A percentile compares a stretch with the other conserved stretches of the same genome.
phyloP scores from a whole-genome alignment of 2,113 vertebrate species.

The Perccottus glenii region DNA sequence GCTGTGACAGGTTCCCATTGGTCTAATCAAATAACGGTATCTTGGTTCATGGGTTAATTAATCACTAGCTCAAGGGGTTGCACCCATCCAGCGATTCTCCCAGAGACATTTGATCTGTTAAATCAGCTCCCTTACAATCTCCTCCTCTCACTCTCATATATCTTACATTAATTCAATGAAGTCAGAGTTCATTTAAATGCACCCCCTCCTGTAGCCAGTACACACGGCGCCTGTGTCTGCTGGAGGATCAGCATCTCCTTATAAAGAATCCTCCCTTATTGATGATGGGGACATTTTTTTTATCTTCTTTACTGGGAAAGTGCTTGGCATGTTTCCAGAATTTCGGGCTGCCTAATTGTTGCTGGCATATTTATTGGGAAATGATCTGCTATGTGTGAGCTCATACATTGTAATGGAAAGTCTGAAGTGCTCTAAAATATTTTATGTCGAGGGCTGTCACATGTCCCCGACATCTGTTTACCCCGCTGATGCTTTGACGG shows the following conservation, averaged over 20 bases:
- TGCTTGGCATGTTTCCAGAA: constrained; percentile 20
- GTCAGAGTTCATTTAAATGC: constrained; percentile 53
- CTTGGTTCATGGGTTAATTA: constrained; percentile 74
- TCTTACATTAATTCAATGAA: constrained; percentile 66
- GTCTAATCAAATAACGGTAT: constrained; percentile 72
- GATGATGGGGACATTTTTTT: constrained; percentile 4
- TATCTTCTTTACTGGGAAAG: constrained; percentile 5
- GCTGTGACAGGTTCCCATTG: constrained; percentile 60
- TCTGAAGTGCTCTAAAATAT: constrained; percentile 26
- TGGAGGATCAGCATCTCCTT: constrained; percentile 3
- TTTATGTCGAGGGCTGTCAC: constrained; percentile 21
- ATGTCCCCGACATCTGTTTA: constrained; percentile 17
- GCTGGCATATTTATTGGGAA: constrained; percentile 38
- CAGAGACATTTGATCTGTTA: constrained; percentile 69
- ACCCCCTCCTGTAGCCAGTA: not conserved
- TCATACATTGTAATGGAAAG: constrained; percentile 14
- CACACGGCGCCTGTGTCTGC: constrained; percentile 13
- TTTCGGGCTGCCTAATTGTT: constrained; percentile 25
- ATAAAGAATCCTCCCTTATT: constrained; percentile 19
- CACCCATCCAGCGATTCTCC: constrained; percentile 40
- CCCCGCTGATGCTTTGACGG: not conserved
- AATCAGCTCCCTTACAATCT: constrained; percentile 60
- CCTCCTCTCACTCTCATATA: constrained; percentile 50
- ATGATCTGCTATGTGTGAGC: constrained; percentile 19
- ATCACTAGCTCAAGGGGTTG: constrained; percentile 69